Evolutionary conservation across 2,888 invertebrate species (phyloP).

Genomic region (Cosmia pyralina): DNA sequence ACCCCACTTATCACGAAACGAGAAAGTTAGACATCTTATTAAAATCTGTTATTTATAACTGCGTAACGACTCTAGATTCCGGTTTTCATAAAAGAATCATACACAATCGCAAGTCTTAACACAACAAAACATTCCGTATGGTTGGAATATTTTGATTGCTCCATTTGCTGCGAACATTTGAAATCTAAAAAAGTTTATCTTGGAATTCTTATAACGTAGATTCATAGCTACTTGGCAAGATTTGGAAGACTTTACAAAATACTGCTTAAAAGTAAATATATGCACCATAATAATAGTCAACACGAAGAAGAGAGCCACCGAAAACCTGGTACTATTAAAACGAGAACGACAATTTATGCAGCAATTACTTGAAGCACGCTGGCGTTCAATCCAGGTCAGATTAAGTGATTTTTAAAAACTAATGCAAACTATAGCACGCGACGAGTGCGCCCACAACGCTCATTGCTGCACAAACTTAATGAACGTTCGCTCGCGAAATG

Average conservation of each 20-base stretch:
- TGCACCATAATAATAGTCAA: slow-evolving; percentile 18
- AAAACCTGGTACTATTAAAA: slow-evolving; percentile 81
- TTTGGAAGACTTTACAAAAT: slow-evolving; percentile 17
- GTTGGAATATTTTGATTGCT: slow-evolving; percentile 20
- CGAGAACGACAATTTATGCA: slow-evolving; percentile 85
- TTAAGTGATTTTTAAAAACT: slow-evolving; percentile 88
- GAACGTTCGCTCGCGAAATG: slow-evolving; percentile 77
- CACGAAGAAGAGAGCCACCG: slow-evolving; percentile 35
- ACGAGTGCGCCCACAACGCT: slow-evolving; percentile 76
- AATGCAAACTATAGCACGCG: slow-evolving; percentile 85
- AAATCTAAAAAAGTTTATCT: slow-evolving; percentile 9
- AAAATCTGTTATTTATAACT: slow-evolving; percentile 84
- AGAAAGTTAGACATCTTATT: slow-evolving; percentile 86
- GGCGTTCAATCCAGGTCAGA: slow-evolving; percentile 87
- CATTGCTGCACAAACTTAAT: slow-evolving; percentile 81
- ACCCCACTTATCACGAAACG: slow-evolving; percentile 86
- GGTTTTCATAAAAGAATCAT: slow-evolving; percentile 58
- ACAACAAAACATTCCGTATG: slow-evolving; percentile 12
- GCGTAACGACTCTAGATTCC: slow-evolving; percentile 67
- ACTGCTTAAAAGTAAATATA: slow-evolving; percentile 1
- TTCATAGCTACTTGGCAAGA: slow-evolving; percentile 11
- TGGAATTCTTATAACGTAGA: slow-evolving; percentile 5
- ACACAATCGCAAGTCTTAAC: slow-evolving; percentile 20
- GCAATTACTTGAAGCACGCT: slow-evolving; percentile 86
- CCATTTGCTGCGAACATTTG: slow-evolving; percentile 22